phyloP scores from a whole-genome alignment of 64 coral and sea anemone genomes.

The Pachyseris speciosa region DNA sequence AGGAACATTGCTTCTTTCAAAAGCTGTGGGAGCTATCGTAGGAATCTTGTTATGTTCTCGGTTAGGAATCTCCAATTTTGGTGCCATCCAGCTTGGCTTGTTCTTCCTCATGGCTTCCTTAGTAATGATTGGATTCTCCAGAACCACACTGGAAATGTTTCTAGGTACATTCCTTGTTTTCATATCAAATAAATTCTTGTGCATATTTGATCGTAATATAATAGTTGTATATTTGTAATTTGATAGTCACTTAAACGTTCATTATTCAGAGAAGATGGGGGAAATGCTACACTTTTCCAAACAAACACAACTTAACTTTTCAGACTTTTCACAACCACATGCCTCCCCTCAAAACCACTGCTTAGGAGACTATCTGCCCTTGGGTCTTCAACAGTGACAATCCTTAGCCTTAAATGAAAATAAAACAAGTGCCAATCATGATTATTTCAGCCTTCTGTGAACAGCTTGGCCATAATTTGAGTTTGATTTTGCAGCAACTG shows the following conservation, averaged over 20 bases:
- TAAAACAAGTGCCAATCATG: no score
- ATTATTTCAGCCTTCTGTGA: neutral
- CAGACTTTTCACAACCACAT: no score
- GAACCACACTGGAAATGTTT: constrained; percentile 90
- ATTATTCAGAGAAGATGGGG: no score
- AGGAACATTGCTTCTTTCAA: constrained; percentile 73
- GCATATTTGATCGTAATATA: neutral
- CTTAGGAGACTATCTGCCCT: no score
- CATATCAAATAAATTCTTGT: neutral
- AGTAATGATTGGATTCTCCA: constrained; percentile 86
- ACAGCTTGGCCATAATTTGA: neutral
- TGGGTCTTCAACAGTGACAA: no score
- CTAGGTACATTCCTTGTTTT: constrained; percentile 56
- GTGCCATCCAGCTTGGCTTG: constrained; percentile 75
- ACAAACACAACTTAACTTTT: no score
- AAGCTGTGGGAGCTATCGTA: constrained; percentile 86
- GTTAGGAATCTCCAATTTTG: constrained; percentile 75
- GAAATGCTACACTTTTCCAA: no score
- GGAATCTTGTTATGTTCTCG: constrained; percentile 77
- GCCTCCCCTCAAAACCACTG: no score
- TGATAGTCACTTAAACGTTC: no score
- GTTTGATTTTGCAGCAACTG: constrained; percentile 58
- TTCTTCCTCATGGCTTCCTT: constrained; percentile 73
- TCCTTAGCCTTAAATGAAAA: no score
- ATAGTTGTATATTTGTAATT: no score